phyloP scores from a whole-genome alignment of 2,888 invertebrate genomes.

The Digitonthophagus gazella region DNA sequence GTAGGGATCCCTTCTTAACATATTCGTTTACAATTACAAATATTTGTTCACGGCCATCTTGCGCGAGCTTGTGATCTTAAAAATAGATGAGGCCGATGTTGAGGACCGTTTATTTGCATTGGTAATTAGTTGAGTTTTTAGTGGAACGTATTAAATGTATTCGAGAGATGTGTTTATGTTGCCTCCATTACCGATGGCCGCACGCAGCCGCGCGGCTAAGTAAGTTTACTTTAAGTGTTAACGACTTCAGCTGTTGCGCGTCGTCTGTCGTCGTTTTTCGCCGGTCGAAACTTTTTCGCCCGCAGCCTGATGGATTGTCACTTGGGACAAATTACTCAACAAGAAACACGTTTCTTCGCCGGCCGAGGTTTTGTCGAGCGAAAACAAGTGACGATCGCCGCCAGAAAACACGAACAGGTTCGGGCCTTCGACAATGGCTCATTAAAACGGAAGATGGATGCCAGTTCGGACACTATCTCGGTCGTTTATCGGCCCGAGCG shows the following conservation, averaged over 20 bases:
- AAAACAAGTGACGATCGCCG: slow-evolving; percentile 4
- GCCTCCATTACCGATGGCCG: background rate
- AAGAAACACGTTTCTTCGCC: background rate
- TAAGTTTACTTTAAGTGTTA: background rate
- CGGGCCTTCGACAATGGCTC: background rate
- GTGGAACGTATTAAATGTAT: background rate
- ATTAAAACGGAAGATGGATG: background rate
- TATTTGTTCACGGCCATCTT: slow-evolving; percentile 11
- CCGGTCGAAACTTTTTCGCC: background rate
- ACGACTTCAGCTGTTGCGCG: background rate
- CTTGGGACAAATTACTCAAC: background rate
- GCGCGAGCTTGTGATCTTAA: slow-evolving; percentile 2
- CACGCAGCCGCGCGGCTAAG: background rate
- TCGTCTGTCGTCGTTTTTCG: background rate
- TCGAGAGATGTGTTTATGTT: background rate
- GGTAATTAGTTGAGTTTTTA: slow-evolving; percentile 16
- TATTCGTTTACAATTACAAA: slow-evolving; percentile 17
- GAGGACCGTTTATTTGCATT: slow-evolving; percentile 7
- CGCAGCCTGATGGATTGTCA: background rate
- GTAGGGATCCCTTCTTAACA: slow-evolving; percentile 1
- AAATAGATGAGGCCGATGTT: background rate
- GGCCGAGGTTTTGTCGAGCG: background rate
- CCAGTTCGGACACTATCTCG: background rate
- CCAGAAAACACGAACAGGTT: slow-evolving; percentile 1
- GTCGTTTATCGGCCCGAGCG: slow-evolving; percentile 16